Percentiles rank a stretch among this genome's conserved stretches.
Conservation (phyloP, 2,797 vertebrate species). For the Margarornis squamiger region DNA sequence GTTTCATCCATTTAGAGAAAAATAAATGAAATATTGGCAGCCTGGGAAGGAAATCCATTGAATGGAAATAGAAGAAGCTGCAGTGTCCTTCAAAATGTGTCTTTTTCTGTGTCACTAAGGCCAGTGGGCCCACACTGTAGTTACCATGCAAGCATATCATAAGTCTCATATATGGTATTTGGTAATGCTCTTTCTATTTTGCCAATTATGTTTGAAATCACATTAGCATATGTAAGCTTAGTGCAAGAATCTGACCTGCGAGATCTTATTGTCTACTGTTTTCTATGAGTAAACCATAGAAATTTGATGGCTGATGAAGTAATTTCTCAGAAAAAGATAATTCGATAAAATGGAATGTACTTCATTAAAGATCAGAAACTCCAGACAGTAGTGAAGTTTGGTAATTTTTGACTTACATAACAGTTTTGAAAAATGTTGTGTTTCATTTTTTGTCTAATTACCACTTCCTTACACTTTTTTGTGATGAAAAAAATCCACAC, state of each 20-base stretch:
- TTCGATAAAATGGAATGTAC: background rate
- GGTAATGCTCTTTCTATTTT: background rate
- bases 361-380: background rate
- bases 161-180: background rate
- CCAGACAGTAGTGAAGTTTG: background rate
- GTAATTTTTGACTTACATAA: background rate
- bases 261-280: background rate
- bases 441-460: background rate
- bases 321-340: background rate
- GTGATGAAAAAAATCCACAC: fast-evolving
- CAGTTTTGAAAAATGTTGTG: background rate
- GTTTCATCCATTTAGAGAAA: slow-evolving; percentile 4
- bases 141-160: background rate
- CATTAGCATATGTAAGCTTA: background rate
- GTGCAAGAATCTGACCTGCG: background rate
- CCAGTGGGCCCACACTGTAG: background rate
- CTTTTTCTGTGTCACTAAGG: background rate
- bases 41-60: background rate
- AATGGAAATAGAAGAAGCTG: background rate
- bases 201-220: background rate
- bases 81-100: background rate
- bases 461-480: background rate
- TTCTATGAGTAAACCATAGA: background rate
- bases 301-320: background rate
- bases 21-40: background rate